Base-by-base conservation (phyloP, 2,797 vertebrate species). In the Vespertilio murinus region DNA sequence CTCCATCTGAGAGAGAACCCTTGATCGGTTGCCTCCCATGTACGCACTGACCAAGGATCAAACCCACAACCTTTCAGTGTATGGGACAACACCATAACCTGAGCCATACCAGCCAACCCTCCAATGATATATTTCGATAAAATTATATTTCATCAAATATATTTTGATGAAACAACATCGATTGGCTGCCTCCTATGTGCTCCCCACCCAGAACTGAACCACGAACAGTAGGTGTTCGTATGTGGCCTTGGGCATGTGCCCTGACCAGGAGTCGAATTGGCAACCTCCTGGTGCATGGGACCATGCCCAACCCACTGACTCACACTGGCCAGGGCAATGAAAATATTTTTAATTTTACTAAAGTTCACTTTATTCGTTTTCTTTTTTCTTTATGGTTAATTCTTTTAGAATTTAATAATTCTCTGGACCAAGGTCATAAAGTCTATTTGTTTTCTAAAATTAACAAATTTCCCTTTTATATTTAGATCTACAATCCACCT, bases 301-400 rank as follows among this genome's bases (percentile, higher is more conserved):
- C 3, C 8, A 22, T 12, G 9, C 65, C 30, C 65, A 35, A 35
- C 30, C 33, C 18, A 38, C 65, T 69, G 9, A 35, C 18, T 18
- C 2, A 69, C 33, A 35, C 65, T 69, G 33, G 65, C 33, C 18
- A 38, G 33, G 65, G 7, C 33, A 6, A 81, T 88, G 79, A 86
- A 78, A 90, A 85, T 38, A 79, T 81, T 83, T 88, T 88, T 84
- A 83, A 71, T 38, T 96, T 96, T 74, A 69, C 56, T 81, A 3
- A 92, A 61, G 54, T 91, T 40, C 18, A 56, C 23, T 70, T 52
- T 69, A 67, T 83, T 14, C 4, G 35, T 42, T 78, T 35, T 70
- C 47, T 49, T 47, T 14, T 42, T 11, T 8, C 28, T 54, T 94
- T 64, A 40, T 74, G 18, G 6, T 84, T 94, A 86, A 59, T 92